Base-by-base conservation (phyloP, 2,888 invertebrate genomes). In the Mesodorylaimus sp. region DNA sequence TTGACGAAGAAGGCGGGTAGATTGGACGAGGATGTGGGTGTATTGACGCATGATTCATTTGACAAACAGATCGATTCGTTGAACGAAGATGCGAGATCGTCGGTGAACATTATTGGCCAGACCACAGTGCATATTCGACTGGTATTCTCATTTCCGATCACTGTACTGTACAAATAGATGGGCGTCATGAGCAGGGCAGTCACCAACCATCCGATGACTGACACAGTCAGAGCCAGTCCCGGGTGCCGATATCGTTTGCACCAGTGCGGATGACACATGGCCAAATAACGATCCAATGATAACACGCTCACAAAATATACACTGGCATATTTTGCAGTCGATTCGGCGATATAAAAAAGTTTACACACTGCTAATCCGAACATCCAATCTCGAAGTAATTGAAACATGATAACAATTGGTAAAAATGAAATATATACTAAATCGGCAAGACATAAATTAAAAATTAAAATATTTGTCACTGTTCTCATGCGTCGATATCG, bases 381-480 rank as follows among this genome's bases (percentile, higher is more conserved):
- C 2, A 29, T 28, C 51, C 51, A 51, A 29, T 16, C 16, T 3
- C 37, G 32, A 2, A 13, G 28, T 32, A 48, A 32, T 3, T 24
- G 44, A 24, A 50, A 32, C 2, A 21, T 21, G 3, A 50, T 5
- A n/a, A 42, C 19, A 10, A 52, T 27, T 19, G 49, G 49, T 16
- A 50, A 19, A 3, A 36, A 25, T 2, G n/a, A 5, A 13, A 41
- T 29, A 26, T 29, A 44, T 7, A 44, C 10, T 23, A 29, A 28
- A 24, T 52, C 52, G n/a, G 52, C 52, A 2, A 50, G 10, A 28
- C 52, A 37, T 16, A 52, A 28, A 38, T 48, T 52, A n/a, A 52
- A 28, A 16, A 44, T 49, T 24, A 52, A 50, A 21, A 52, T 25
- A 32, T 52, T 52, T 16, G 52, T 49, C 2, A 49, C 49, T 2